Conservation (phyloP, 2,888 invertebrate genomes). For the Tricholauxania praeusta region DNA sequence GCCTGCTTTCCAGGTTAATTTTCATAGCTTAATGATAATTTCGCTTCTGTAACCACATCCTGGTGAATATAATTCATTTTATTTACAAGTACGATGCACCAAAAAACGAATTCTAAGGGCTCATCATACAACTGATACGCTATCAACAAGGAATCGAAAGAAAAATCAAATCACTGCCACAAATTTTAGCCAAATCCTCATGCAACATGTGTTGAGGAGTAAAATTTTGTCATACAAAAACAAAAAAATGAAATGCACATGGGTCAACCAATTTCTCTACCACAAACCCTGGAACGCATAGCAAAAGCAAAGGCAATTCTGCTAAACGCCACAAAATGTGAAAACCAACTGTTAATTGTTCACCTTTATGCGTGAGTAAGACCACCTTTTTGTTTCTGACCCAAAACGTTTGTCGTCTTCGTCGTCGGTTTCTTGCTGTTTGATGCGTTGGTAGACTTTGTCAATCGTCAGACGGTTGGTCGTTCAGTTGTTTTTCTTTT, state of each 20-base stretch:
- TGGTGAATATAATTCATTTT: too few relatives aligned
- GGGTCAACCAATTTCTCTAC: slow-evolving; percentile 4
- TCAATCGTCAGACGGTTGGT: slow-evolving; percentile 12
- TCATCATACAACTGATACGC: slow-evolving; percentile 36
- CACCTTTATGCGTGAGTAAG: slow-evolving; percentile 47
- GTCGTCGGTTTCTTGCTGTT: slow-evolving; percentile 8
- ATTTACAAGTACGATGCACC: too few relatives aligned
- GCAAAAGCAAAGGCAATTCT: background rate
- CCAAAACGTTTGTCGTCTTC: slow-evolving; percentile 32
- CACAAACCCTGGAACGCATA: background rate
- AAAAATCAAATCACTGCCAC: background rate
- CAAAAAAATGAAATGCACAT: background rate
- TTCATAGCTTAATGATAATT: too few relatives aligned
- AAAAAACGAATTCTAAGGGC: too few relatives aligned
- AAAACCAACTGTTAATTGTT: slow-evolving; percentile 54
- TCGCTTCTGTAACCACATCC: too few relatives aligned
- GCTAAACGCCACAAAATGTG: slow-evolving; percentile 32
- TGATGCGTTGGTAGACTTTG: slow-evolving; percentile 16
- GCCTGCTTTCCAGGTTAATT: too few relatives aligned
- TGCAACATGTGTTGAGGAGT: slow-evolving; percentile 1
- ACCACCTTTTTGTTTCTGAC: background rate
- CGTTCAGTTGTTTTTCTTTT: slow-evolving; percentile 25
- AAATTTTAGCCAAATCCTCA: background rate
- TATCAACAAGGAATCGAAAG: background rate
- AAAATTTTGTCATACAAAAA: background rate